Base-by-base conservation (phyloP, 2,113 vertebrate genomes). In the Gadus macrocephalus region DNA sequence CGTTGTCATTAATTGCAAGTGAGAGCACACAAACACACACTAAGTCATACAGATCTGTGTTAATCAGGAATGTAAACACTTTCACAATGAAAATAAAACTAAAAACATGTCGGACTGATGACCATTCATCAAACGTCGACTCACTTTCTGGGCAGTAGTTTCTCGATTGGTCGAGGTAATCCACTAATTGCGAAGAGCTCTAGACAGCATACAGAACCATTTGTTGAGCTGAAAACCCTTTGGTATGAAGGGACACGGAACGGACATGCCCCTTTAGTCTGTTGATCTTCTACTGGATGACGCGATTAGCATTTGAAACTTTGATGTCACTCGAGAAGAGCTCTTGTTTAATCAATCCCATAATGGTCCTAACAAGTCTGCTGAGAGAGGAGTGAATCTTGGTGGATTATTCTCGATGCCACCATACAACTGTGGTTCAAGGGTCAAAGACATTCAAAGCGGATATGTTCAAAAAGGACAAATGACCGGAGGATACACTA, bases 241-340 rank as follows among this genome's bases (percentile, higher is more conserved):
- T 17, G 55, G 55, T 6, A 58, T 17, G 55, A 14, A 58, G 15
- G n/a, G 55, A 58, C 12, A 55, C 12, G 53, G 14, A 55, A 9
- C 12, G 12, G 60, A 62, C 60, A 22, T 19, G 11, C 60, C 60
- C 19, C 17, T 14, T n/a, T 62, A 25, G 17, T 22, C 17, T n/a
- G 60, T 20, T 20, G 60, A 62, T 25, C 19, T 25, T 19, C 60
- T 12, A 20, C 60, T 17, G 15, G 6, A 25, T 25, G n/a, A 15
- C 20, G 65, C 53, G 67, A 28, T 58, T 58, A 58, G 15, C 55
- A 17, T 58, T 17, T 14, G 55, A 17, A 58, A 58, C 55, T 58
- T 58, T 58, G 15, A n/a, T 58, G 55, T 58, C 55, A 58, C 62
- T 59, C 22, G 70, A 59, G n/a, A 72, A 58, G 63, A 38, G 56